Evolutionary conservation across 2,888 invertebrate species (phyloP).

Genomic region (Nephrotoma appendiculata): DNA sequence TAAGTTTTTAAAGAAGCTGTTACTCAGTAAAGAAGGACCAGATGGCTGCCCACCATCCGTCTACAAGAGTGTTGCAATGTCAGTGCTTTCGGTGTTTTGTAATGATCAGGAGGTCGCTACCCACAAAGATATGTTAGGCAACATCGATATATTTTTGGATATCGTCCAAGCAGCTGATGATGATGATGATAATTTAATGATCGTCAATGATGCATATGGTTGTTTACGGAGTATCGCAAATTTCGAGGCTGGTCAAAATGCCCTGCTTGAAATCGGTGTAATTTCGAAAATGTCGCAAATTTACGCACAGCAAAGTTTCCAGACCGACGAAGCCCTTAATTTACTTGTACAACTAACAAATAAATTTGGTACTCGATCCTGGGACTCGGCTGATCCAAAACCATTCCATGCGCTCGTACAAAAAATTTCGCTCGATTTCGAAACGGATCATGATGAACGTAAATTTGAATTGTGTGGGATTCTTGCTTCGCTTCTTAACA

Average conservation of each 20-base stretch:
- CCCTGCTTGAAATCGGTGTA: conserved; percentile 61
- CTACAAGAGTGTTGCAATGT: conserved; percentile 82
- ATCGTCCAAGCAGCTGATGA: conserved; percentile 74
- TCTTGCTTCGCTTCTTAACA: conserved; percentile 56
- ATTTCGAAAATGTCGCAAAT: conserved; percentile 73
- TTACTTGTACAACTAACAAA: conserved; percentile 61
- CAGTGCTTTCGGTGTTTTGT: conserved; percentile 76
- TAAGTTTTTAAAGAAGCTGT: conserved; percentile 65
- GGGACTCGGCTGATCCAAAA: conserved; percentile 59
- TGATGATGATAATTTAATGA: conserved; percentile 73
- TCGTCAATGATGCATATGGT: conserved; percentile 73
- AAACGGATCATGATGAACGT: conserved; percentile 72
- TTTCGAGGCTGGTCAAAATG: conserved; percentile 63
- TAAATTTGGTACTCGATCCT: conserved; percentile 55
- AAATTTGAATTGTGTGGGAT: conserved; percentile 82
- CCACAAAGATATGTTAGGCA: conserved; percentile 69
- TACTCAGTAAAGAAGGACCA: conserved; percentile 60
- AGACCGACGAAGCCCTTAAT: conserved; percentile 76
- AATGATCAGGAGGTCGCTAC: conserved; percentile 64
- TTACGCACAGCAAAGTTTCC: conserved; percentile 75
- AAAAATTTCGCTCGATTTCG: conserved; percentile 74
- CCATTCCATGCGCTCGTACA: conserved; percentile 70
- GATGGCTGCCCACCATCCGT: conserved; percentile 80
- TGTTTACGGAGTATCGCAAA: conserved; percentile 71
- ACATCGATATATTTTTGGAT: conserved; percentile 68